Evolutionary conservation across 1,140 invertebrate species (phyloP), one percentile per base, ranked within the genome.

Genomic region (Oryzaephilus surinamensis): DNA sequence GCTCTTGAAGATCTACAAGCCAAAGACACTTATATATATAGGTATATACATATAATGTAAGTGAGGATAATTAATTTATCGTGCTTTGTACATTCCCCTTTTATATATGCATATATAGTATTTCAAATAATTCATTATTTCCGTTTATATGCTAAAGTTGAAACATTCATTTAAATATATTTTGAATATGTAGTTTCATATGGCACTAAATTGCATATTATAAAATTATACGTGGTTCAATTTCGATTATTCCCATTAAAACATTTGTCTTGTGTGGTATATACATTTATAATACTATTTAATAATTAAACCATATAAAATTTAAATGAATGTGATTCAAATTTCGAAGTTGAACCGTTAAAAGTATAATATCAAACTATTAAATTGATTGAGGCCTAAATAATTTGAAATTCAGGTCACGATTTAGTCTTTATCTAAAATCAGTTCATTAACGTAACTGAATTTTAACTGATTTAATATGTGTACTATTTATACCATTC

Each of bases 121-220:
- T n/a, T n/a, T n/a, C n/a, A n/a, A 26, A 42, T 33, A 36, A 37
- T 40, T 50, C 24, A 32, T 23, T 29, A 26, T 27, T 23, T 36
- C n/a, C n/a, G 23, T 46, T 24, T 21, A 32, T 32, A 26, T 41
- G 30, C 33, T 41, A 33, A 18, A 12, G 38, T 46, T 38, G 8
- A 24, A n/a, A 10, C 11, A 24, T n/a, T 24, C 2, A 24, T 24
- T 24, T 24, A n/a, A n/a, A 3, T 27, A 17, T 46, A 19, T 36
- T 36, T 15, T 24, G 20, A 14, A 20, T 30, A 46, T 38, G 51
- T 54, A 52, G 52, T 56, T 54, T 56, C 54, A 45, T 50, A 56
- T 46, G 52, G 54, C 54, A 54, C 50, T 56, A 54, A 54, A 39
- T 52, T 43, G 32, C 28, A 34, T 35, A 34, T 11, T 36, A 10